Percentiles rank a stretch among this genome's conserved stretches.
Evolutionary conservation across 2,797 vertebrate genomes (phyloP).

Genomic region (Eulemur mongoz): DNA sequence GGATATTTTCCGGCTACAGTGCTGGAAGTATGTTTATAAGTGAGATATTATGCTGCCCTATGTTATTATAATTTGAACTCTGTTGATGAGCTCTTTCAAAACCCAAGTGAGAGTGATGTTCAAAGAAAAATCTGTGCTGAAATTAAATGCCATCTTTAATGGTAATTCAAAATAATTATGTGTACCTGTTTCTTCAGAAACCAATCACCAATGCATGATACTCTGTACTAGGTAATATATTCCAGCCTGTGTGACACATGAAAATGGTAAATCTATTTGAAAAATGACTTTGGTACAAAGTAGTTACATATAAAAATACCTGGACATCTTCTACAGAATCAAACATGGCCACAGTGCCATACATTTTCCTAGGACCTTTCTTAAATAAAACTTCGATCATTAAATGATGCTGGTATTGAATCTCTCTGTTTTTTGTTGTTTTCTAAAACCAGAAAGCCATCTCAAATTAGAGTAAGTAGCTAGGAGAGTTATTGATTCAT

Average conservation of each 20-base stretch:
- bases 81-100: constrained; percentile 28
- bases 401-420: not conserved
- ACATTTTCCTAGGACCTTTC: not conserved
- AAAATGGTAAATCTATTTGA: not conserved
- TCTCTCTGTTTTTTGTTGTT: not conserved
- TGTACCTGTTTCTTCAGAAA: not conserved
- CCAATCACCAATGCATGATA: not conserved
- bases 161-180: not conserved
- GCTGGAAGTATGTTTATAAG: not conserved
- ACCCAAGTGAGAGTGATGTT: not conserved
- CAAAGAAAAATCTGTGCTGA: not conserved
- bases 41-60: not conserved
- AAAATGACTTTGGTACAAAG: not conserved
- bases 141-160: constrained; percentile 27
- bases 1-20: not conserved
- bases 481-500: not conserved
- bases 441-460: not conserved
- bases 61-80: not conserved
- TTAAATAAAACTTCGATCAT: not conserved
- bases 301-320: not conserved
- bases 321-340: not conserved
- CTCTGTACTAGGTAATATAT: not conserved
- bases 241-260: not conserved
- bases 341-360: not conserved
- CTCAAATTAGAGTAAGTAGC: not conserved